Evolutionary conservation across 2,888 invertebrate species (phyloP).

Genomic region (Gibbula magus): DNA sequence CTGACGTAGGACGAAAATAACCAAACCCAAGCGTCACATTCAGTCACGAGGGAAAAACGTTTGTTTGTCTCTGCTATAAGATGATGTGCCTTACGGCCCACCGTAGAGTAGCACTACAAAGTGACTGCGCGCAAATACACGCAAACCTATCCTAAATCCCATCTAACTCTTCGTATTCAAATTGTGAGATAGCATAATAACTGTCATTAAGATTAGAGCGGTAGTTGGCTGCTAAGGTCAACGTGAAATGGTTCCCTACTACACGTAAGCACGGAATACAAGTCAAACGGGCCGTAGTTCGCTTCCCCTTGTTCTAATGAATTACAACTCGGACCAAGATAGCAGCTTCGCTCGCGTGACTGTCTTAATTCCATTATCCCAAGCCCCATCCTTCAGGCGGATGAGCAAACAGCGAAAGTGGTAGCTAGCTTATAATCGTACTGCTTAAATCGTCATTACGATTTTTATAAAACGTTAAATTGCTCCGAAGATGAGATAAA

Average conservation of each 20-base stretch:
- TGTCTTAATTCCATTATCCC: conserved; percentile 21
- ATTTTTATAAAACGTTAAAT: conserved; percentile 26
- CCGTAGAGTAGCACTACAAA: background rate
- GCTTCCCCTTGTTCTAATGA: background rate
- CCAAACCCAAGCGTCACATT: no score
- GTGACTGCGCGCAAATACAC: background rate
- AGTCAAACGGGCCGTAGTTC: background rate
- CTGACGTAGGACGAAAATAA: no score
- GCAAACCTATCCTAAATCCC: conserved; percentile 2
- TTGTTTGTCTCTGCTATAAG: no score
- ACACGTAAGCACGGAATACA: background rate
- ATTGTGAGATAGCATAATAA: conserved; percentile 20
- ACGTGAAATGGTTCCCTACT: background rate
- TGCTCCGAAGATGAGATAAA: conserved; percentile 24
- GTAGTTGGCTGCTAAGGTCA: conserved; percentile 3
- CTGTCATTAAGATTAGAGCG: background rate
- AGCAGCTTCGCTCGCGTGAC: conserved; percentile 18
- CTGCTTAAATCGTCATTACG: conserved; percentile 30
- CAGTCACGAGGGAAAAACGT: no score
- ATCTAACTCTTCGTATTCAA: conserved; percentile 17
- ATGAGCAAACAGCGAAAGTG: conserved; percentile 27
- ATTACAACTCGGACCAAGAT: conserved; percentile 18
- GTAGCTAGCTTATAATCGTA: conserved; percentile 26
- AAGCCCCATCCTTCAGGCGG: conserved; percentile 8
- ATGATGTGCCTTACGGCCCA: background rate